A percentile compares a stretch with the other conserved stretches of the same genome.
Conservation (phyloP, 2,113 vertebrate genomes). For the Acanthochromis polyacanthus region DNA sequence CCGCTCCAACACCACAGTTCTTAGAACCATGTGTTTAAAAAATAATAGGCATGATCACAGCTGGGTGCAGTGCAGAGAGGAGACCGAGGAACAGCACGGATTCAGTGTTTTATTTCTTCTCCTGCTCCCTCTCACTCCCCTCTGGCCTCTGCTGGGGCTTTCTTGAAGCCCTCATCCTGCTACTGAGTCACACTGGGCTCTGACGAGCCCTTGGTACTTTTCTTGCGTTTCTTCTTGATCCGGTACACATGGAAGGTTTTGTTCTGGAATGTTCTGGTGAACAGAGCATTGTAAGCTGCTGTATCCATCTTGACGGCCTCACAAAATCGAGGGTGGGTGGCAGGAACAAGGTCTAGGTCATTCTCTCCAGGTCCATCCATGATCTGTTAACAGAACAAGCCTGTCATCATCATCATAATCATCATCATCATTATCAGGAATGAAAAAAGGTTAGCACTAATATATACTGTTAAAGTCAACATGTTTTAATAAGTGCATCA, state of each 20-base stretch:
- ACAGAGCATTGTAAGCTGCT: conserved; percentile 84
- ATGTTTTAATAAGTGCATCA: background rate
- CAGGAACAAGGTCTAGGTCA: conserved; percentile 87
- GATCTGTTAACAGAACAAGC: conserved; percentile 79
- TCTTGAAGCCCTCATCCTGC: conserved; percentile 7
- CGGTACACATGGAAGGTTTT: conserved; percentile 97
- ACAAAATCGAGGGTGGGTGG: conserved; percentile 92
- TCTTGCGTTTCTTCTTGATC: conserved; percentile 84
- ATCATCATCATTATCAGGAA: background rate
- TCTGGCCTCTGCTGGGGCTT: conserved; percentile 16
- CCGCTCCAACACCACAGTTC: conserved; percentile 35
- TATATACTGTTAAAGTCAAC: background rate
- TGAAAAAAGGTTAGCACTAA: background rate
- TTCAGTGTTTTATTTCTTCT: conserved; percentile 27
- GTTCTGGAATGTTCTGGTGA: conserved; percentile 93
- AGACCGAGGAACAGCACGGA: conserved; percentile 47
- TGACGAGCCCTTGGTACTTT: conserved; percentile 58
- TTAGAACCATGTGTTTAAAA: conserved; percentile 37
- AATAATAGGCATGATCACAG: conserved; percentile 58
- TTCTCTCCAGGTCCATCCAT: conserved; percentile 95
- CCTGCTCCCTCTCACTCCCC: conserved; percentile 18
- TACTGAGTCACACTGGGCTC: conserved; percentile 51
- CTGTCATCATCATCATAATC: background rate
- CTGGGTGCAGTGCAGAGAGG: conserved; percentile 37
- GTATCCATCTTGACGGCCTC: conserved; percentile 90